Percentiles rank a stretch among this genome's conserved stretches.
These are phyloP conservation scores for Mus spretus DNA, from an alignment of 2,797 vertebrate genomes.

Conservation along the genomic window DNA sequence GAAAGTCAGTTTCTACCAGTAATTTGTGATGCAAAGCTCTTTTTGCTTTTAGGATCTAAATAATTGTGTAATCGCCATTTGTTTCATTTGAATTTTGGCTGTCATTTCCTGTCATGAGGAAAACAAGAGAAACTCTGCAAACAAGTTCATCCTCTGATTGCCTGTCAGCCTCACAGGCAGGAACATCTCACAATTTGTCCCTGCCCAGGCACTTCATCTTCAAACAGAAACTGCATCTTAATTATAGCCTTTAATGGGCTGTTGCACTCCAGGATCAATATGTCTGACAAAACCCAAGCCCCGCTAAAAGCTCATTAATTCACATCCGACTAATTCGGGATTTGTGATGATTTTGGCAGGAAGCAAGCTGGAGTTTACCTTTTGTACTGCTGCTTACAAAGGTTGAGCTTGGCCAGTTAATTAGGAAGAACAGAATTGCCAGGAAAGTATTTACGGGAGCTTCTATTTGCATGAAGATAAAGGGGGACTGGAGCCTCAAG, in stretches of 20 bases:
- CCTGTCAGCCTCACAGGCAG: slow-evolving; percentile 89
- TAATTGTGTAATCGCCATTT: slow-evolving; percentile 85
- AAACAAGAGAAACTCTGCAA: slow-evolving; percentile 88
- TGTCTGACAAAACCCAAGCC: slow-evolving; percentile 81
- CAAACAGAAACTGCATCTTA: slow-evolving; percentile 91
- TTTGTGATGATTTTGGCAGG: slow-evolving; percentile 82
- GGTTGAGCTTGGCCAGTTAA: slow-evolving; percentile 72
- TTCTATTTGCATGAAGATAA: slow-evolving; percentile 50
- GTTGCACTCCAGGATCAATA: slow-evolving; percentile 88
- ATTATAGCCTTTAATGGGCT: slow-evolving; percentile 91
- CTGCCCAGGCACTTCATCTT: slow-evolving; percentile 90
- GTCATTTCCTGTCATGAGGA: slow-evolving; percentile 84
- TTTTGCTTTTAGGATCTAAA: slow-evolving; percentile 62
- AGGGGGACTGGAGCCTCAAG: background rate
- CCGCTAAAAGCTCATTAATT: slow-evolving; percentile 83
- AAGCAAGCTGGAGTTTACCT: slow-evolving; percentile 77
- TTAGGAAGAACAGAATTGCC: slow-evolving; percentile 56
- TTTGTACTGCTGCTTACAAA: slow-evolving; percentile 67
- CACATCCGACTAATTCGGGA: slow-evolving; percentile 79
- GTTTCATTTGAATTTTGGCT: slow-evolving; percentile 85
- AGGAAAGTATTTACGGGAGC: slow-evolving; percentile 57
- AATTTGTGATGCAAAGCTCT: slow-evolving; percentile 57
- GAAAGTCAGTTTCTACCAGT: slow-evolving; percentile 50
- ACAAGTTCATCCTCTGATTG: slow-evolving; percentile 90
- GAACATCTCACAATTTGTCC: slow-evolving; percentile 89